Evolutionary conservation across 2,113 vertebrate genomes (phyloP).

Genomic region (Circaetus cinerascens): DNA sequence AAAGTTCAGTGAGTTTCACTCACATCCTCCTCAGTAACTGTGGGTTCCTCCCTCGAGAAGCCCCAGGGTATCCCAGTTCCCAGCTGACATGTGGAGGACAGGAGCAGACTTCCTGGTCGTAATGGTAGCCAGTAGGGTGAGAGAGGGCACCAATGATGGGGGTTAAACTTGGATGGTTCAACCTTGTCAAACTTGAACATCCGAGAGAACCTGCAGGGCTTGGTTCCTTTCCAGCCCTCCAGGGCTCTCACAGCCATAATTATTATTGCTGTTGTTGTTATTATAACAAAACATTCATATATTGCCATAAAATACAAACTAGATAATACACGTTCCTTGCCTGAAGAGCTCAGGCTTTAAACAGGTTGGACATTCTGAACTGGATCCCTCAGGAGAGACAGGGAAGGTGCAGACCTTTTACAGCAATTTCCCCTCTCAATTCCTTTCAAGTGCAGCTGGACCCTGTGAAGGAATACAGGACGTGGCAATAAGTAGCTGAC

Average conservation of each 20-base stretch:
- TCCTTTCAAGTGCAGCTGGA: not conserved
- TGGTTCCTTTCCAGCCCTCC: constrained; percentile 57
- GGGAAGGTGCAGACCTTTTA: not conserved
- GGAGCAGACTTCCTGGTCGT: not conserved
- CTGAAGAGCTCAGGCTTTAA: constrained; percentile 28
- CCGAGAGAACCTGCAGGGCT: constrained; percentile 63
- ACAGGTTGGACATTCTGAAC: not conserved
- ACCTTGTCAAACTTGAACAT: constrained; percentile 49
- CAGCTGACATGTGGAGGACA: not conserved
- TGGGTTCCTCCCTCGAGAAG: not conserved
- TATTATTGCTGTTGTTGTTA: constrained; percentile 63
- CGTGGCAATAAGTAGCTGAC: not conserved
- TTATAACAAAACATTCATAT: constrained; percentile 65
- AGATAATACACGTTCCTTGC: constrained; percentile 60
- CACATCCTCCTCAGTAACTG: constrained; percentile 16
- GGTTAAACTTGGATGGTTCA: constrained; percentile 35
- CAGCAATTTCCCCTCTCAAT: not conserved
- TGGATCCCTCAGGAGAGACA: not conserved
- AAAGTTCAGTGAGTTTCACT: constrained; percentile 60
- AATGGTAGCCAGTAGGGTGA: constrained; percentile 11
- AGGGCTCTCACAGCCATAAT: constrained; percentile 63
- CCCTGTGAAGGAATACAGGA: accelerated
- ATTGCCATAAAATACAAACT: constrained; percentile 53
- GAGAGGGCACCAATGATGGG: constrained; percentile 11
- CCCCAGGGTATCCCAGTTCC: constrained; percentile 23